A percentile compares a stretch with the other conserved stretches of the same genome.
phyloP scores from a whole-genome alignment of 2,888 invertebrate genomes.

The Erebia ligea region DNA sequence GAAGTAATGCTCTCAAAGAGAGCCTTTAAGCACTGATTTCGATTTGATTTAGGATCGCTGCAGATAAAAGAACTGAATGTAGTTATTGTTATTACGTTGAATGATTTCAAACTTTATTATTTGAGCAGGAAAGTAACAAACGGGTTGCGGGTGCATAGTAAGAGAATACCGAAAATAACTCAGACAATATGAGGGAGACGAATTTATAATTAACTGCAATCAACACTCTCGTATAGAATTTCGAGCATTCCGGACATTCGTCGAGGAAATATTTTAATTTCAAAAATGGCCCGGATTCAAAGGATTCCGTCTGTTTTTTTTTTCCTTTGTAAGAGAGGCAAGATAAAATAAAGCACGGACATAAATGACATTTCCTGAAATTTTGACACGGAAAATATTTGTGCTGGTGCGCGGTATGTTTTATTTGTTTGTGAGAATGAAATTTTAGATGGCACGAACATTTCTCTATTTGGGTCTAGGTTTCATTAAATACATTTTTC shows the following conservation, averaged over 20 bases:
- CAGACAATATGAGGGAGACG: slow-evolving; percentile 77
- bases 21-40: slow-evolving; percentile 70
- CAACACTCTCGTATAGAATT: slow-evolving; percentile 83
- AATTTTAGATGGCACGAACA: slow-evolving; percentile 3
- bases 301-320: slow-evolving; percentile 19
- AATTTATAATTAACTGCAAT: slow-evolving; percentile 83
- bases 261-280: slow-evolving; percentile 43
- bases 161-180: slow-evolving; percentile 63
- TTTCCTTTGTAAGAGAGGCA: slow-evolving; percentile 9
- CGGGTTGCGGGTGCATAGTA: slow-evolving; percentile 16
- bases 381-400: slow-evolving; percentile 23
- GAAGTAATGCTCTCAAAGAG: slow-evolving; percentile 75
- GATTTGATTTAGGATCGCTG: slow-evolving; percentile 72
- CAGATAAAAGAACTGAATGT: slow-evolving; percentile 65
- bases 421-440: slow-evolving; percentile 8
- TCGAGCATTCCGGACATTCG: slow-evolving; percentile 70
- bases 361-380: slow-evolving; percentile 23
- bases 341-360: slow-evolving; percentile 10
- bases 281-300: slow-evolving; percentile 23
- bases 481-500: too few relatives aligned
- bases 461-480: too few relatives aligned
- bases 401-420: slow-evolving; percentile 1
- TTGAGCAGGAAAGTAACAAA: slow-evolving; percentile 33
- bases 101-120: slow-evolving; percentile 46
- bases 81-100: slow-evolving; percentile 13